A percentile compares a stretch with the other conserved stretches of the same genome.
Conservation (phyloP, 1,140 invertebrate genomes). For the Callitettix versicolor region DNA sequence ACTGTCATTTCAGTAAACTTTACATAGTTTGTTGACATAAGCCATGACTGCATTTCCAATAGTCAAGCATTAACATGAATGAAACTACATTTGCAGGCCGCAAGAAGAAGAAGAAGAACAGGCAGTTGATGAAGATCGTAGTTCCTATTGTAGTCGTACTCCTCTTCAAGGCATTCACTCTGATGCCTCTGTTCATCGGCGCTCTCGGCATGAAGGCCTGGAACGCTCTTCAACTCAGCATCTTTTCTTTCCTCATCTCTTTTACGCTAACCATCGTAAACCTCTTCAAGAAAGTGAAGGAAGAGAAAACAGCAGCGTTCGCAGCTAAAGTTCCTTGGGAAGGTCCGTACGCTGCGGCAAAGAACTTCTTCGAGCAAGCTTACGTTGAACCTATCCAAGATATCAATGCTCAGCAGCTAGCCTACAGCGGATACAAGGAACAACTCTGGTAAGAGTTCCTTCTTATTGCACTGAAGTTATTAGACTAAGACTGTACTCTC, state of each 20-base stretch:
- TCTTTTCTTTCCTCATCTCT: slow-evolving; percentile 80
- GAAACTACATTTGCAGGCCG: slow-evolving; percentile 47
- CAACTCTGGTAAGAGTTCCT: no score
- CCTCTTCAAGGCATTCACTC: slow-evolving; percentile 69
- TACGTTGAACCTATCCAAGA: slow-evolving; percentile 29
- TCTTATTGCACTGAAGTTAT: no score
- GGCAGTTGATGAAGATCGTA: slow-evolving; percentile 62
- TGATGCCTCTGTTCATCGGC: slow-evolving; percentile 71
- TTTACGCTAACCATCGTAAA: slow-evolving; percentile 75
- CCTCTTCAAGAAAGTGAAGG: slow-evolving; percentile 71
- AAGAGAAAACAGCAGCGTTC: slow-evolving; percentile 31
- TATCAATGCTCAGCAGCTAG: slow-evolving; percentile 49
- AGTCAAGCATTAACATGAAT: no score
- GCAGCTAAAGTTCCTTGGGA: slow-evolving; percentile 16
- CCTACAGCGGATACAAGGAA: slow-evolving; percentile 52
- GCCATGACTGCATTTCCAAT: no score
- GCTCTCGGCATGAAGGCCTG: slow-evolving; percentile 73
- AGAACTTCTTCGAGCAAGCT: slow-evolving; percentile 33
- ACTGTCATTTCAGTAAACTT: no score
- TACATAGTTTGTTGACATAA: no score
- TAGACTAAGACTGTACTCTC: no score
- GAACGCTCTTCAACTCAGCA: slow-evolving; percentile 72
- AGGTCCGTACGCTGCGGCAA: slow-evolving; percentile 22
- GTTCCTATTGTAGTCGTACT: slow-evolving; percentile 74
- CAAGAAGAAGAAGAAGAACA: slow-evolving; percentile 41